Evolutionary conservation across 2,113 vertebrate genomes (phyloP), one percentile per base, ranked within the genome.

Genomic region (Felis chaus): DNA sequence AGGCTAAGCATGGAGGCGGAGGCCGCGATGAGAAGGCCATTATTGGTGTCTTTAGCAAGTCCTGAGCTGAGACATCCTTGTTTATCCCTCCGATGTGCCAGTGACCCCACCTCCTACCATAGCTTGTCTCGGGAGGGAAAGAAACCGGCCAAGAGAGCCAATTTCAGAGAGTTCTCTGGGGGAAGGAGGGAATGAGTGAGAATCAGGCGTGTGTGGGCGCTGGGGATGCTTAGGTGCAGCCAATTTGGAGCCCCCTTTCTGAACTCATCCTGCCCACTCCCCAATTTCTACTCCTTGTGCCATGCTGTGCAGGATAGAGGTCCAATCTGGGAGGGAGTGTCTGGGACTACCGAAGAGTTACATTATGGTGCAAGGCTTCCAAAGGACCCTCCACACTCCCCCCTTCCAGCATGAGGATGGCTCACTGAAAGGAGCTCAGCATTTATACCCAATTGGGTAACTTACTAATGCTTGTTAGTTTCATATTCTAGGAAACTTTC

Each of bases 171-270:
- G 25, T 48, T n/a, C 18, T 95, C 50, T 16, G 25, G 25, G 25
- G 21, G 11, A 48, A 15, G 13, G 16, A 65, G 80, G 23, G 18
- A 4, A 13, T 2, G 55, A 5, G n/a, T 76, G 55, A 89, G 83
- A 65, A 53, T n/a, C 19, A 15, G 33, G 10, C 1, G 0, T 27
- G 25, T 3, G 19, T 84, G 29, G 39, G 1, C 13, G 36, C 33
- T 0, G 41, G 23, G 41, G 4, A 2, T 9, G 9, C 21, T 80
- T 9, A 5, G 2, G 2, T 7, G 21, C 21, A 5, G 3, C 23
- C 16, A 13, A 23, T 13, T 18, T n/a, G 25, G 93, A 69, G 16
- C 39, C 15, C 29, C 6, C 19, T 27, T 33, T 86, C 68, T 55
- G 53, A 53, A 25, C 27, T 19, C 80, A 33, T 14, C 11, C 18